Evolutionary conservation across 2,797 vertebrate genomes (phyloP), one percentile per base, ranked within the genome.

Genomic region (Sciaenops ocellatus): DNA sequence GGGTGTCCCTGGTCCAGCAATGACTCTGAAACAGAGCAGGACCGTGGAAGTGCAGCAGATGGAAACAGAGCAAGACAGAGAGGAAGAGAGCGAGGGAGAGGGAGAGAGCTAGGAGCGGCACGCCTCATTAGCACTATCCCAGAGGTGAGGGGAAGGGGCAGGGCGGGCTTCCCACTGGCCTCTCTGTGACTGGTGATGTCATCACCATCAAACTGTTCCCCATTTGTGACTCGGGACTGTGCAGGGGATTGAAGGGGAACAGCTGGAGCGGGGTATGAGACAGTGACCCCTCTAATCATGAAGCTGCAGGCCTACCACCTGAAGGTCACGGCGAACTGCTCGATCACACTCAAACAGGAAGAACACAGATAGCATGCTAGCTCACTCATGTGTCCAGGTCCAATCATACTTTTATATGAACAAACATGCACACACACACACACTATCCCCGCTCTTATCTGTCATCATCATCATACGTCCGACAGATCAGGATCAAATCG

Each of bases 81-180:
- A 83, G 68, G 62, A 62, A 79, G 77, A 78, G 68, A 83, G 73
- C 11, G 8, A 76, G 67, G 61, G 55, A 28, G 61, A 28, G 66
- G 26, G 66, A 63, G 66, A 60, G 78, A 63, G 72, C 59, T 69
- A 61, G 81, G 69, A 75, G 44, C 67, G 69, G 84, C 69, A 88
- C 50, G 87, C 80, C 91, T 95, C 89, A 93, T 94, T 95, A 94
- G 88, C 90, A 65, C 89, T 54, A 85, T 93, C 92, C 87, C 89
- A 90, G 88, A 93, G 90, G 88, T 94, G 90, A 89, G 85, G 82
- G 76, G 78, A 87, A 83, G 87, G 84, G 84, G 83, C 84, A 86
- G 85, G 67, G 73, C 65, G 51, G 84, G 80, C 81, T 82, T 87
- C 90, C 88, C 87, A 85, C 85, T 87, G 90, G 87, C 85, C 90